These are phyloP conservation scores for Criorhina ranunculi DNA, from an alignment of 2,888 invertebrate species.

Conservation along the genomic window DNA sequence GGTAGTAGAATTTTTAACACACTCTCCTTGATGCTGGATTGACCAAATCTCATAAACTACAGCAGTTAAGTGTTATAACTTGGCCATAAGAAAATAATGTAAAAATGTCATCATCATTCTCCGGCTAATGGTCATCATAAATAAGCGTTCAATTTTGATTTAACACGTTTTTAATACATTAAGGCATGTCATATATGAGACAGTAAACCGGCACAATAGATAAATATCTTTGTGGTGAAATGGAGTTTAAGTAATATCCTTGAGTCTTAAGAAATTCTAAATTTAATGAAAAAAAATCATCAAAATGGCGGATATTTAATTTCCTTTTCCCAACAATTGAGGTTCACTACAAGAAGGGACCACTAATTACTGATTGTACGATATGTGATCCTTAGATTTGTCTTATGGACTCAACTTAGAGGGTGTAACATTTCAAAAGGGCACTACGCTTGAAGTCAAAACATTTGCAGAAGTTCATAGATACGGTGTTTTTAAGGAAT, in stretches of 20 bases:
- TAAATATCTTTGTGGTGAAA: too few relatives aligned
- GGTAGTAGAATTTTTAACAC: background rate
- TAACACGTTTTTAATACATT: background rate
- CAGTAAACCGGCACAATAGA: too few relatives aligned
- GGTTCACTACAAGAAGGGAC: too few relatives aligned
- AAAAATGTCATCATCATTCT: conserved; percentile 10
- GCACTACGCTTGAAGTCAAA: too few relatives aligned
- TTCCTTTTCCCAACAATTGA: background rate
- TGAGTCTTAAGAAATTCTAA: background rate
- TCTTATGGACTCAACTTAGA: background rate
- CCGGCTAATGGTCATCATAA: background rate
- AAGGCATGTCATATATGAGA: too few relatives aligned
- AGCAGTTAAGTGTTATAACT: background rate
- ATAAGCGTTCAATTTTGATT: background rate
- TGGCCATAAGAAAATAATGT: background rate
- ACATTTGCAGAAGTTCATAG: too few relatives aligned
- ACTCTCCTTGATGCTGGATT: background rate
- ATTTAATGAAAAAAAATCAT: background rate
- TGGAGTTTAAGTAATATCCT: too few relatives aligned
- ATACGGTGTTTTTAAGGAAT: too few relatives aligned
- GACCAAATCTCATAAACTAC: background rate
- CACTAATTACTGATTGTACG: conserved; percentile 8
- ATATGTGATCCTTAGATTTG: background rate
- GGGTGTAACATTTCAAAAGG: background rate
- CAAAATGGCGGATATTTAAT: conserved; percentile 15